Evolutionary conservation across 2,113 vertebrate genomes (phyloP).

Genomic region (Lasiurus borealis): DNA sequence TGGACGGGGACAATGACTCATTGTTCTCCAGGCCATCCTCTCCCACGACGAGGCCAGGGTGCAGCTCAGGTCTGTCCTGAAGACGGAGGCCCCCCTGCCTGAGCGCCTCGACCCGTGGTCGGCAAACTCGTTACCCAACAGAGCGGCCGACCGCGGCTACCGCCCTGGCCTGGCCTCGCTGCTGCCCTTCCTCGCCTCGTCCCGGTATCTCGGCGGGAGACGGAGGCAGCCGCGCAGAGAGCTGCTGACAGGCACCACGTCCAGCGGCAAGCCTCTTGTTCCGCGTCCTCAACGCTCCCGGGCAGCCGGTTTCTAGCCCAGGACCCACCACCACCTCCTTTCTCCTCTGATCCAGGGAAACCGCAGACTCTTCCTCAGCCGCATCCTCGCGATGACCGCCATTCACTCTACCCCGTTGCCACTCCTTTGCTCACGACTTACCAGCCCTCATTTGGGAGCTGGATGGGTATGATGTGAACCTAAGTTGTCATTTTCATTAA

Average conservation of each 20-base stretch:
- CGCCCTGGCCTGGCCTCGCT: not conserved
- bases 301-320: not conserved
- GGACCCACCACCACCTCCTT: not conserved
- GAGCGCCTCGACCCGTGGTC: too few species aligned
- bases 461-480: conserved; percentile 2
- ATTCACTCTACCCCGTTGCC: not conserved
- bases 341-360: not conserved
- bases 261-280: not conserved
- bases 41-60: not conserved
- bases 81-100: not conserved
- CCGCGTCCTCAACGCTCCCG: not conserved
- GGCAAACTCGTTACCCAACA: too few species aligned
- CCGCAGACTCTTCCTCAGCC: not conserved
- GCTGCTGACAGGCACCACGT: too few species aligned
- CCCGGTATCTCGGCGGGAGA: not conserved
- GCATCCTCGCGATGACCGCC: not conserved
- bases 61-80: not conserved
- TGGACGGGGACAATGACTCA: not conserved
- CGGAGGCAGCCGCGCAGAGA: not conserved
- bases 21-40: not conserved
- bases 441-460: not conserved
- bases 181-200: not conserved
- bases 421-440: not conserved
- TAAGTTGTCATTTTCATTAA: conserved; percentile 23
- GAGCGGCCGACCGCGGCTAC: too few species aligned